Conservation (phyloP, 1,140 invertebrate species). For the Cardiocondyla obscurior region DNA sequence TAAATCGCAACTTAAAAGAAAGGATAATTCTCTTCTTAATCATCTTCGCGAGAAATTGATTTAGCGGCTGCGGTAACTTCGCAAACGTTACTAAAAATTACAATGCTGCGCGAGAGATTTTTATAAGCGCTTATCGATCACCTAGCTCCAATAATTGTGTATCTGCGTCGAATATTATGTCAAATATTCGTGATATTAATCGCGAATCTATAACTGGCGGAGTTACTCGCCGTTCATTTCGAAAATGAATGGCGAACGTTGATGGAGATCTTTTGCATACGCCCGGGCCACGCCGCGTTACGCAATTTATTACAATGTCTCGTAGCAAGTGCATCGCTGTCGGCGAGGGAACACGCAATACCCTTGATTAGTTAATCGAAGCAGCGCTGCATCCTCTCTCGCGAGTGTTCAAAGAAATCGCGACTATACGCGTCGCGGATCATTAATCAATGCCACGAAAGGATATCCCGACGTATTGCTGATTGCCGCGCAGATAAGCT, state of each 20-base stretch:
- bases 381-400: conserved; percentile 43
- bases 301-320: conserved; percentile 47
- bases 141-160: no score
- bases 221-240: not conserved
- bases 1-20: conserved; percentile 21
- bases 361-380: conserved; percentile 57
- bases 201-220: not conserved
- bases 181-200: no score
- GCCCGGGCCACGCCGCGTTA: not conserved
- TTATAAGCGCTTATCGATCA: no score
- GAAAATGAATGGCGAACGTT: conserved; percentile 42
- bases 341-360: conserved; percentile 33
- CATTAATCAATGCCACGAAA: conserved; percentile 67
- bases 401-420: conserved; percentile 45
- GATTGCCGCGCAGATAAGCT: conserved; percentile 55
- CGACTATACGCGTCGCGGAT: conserved; percentile 46
- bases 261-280: conserved; percentile 26
- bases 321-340: conserved; percentile 45
- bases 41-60: conserved; percentile 36
- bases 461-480: conserved; percentile 57
- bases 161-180: no score
- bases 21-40: conserved; percentile 1
- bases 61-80: conserved; percentile 13
- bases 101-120: not conserved
- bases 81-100: conserved; percentile 16